Conservation (phyloP, 2,888 invertebrate species). For the Aleiodes testaceus region DNA sequence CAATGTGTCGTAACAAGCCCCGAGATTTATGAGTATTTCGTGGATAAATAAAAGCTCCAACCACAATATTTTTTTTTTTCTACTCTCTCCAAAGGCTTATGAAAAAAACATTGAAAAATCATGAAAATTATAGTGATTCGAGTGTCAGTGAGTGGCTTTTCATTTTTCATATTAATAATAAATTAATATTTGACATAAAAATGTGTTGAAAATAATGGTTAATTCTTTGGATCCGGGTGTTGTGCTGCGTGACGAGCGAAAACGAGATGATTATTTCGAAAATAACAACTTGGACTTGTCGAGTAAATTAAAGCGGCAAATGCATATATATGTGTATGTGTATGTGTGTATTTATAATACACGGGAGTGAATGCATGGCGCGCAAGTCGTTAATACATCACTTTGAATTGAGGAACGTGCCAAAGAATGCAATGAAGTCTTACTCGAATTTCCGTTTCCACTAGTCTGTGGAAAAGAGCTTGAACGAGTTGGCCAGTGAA, state of each 20-base stretch:
- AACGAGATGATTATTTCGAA: slow-evolving; percentile 50
- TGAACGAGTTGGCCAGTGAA: background rate
- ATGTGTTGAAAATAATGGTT: slow-evolving; percentile 29
- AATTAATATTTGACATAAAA: slow-evolving; percentile 24
- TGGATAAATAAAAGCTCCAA: slow-evolving; percentile 35
- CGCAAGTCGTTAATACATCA: slow-evolving; percentile 49
- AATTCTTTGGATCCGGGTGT: slow-evolving; percentile 7
- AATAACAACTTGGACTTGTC: slow-evolving; percentile 39
- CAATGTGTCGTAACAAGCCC: slow-evolving; percentile 34
- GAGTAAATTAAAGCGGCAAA: slow-evolving; percentile 30
- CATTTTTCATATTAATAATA: slow-evolving; percentile 28
- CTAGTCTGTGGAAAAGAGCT: background rate
- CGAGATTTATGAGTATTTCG: slow-evolving; percentile 31
- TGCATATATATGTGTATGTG: background rate
- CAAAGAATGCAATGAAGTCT: slow-evolving; percentile 16
- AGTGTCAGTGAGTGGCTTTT: slow-evolving; percentile 1
- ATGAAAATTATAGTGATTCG: slow-evolving; percentile 8
- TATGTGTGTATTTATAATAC: slow-evolving; percentile 2
- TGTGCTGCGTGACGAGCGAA: slow-evolving; percentile 46
- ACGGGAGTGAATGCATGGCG: slow-evolving; percentile 40
- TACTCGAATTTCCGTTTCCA: slow-evolving; percentile 14
- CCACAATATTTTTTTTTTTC: slow-evolving; percentile 2
- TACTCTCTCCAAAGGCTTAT: background rate
- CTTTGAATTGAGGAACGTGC: slow-evolving; percentile 26
- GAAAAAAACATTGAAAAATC: background rate